Conservation (phyloP, 2,797 vertebrate species). For the Tangara arthus region DNA sequence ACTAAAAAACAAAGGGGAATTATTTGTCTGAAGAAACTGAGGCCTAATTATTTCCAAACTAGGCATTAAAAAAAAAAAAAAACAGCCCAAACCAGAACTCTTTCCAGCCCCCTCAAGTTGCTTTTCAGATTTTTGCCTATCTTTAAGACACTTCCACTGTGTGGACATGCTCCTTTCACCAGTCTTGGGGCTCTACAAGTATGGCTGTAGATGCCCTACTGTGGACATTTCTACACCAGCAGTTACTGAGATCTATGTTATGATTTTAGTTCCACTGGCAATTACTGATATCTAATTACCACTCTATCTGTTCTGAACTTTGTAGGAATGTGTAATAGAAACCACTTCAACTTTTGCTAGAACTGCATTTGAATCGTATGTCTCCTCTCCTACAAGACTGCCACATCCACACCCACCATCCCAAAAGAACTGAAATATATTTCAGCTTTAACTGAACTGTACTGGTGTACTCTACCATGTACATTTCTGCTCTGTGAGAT, state of each 20-base stretch:
- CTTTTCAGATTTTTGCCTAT: not conserved
- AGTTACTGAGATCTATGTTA: not conserved
- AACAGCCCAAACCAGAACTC: not conserved
- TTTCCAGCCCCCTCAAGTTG: accelerated
- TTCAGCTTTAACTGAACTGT: not conserved
- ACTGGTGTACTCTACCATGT: not conserved
- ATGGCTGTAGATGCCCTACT: not conserved
- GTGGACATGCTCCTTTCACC: not conserved
- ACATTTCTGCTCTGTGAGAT: not conserved
- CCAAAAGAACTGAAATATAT: not conserved
- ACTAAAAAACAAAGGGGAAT: slow-evolving; percentile 3
- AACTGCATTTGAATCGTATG: not conserved
- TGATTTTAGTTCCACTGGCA: not conserved
- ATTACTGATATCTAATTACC: slow-evolving; percentile 32
- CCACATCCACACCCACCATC: not conserved
- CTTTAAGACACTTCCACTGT: not conserved
- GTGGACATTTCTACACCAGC: not conserved
- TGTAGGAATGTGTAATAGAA: slow-evolving; percentile 26
- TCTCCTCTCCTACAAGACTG: not conserved
- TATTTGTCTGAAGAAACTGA: slow-evolving; percentile 9
- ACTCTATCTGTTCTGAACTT: slow-evolving; percentile 22
- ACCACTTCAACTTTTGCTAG: not conserved
- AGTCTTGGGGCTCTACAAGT: not conserved
- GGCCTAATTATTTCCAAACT: slow-evolving; percentile 18
- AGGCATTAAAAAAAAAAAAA: not conserved